Percentiles rank a stretch among this genome's conserved stretches.
phyloP scores from a whole-genome alignment of 1,140 invertebrate species.

The Drosophila willistoni region DNA sequence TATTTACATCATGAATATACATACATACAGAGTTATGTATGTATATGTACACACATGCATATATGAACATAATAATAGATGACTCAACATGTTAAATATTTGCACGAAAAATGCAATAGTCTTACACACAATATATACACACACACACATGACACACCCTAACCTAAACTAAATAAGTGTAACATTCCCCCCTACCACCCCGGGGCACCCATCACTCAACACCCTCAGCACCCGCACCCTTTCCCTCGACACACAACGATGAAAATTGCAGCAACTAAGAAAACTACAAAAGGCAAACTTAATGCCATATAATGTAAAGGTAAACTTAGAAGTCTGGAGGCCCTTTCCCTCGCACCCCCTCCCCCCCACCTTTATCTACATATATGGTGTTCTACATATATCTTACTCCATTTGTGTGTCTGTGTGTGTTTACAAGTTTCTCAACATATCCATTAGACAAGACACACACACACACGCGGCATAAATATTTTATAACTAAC shows the following conservation, averaged over 20 bases:
- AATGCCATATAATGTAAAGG: slow-evolving; percentile 60
- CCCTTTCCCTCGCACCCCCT: background rate
- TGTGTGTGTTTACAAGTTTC: slow-evolving; percentile 61
- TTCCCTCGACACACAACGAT: slow-evolving; percentile 6
- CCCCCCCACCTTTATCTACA: no score
- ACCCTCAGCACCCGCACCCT: background rate
- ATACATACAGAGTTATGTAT: no score
- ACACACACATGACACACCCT: slow-evolving; percentile 45
- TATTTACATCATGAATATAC: background rate
- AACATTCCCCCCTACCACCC: background rate
- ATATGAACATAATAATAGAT: background rate
- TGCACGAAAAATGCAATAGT: slow-evolving; percentile 30
- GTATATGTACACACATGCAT: no score
- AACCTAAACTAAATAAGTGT: slow-evolving; percentile 13
- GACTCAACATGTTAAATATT: slow-evolving; percentile 24
- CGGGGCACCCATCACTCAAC: background rate
- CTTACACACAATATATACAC: background rate
- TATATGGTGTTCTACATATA: background rate
- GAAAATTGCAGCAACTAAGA: slow-evolving; percentile 40
- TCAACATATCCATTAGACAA: slow-evolving; percentile 73
- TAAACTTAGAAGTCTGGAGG: slow-evolving; percentile 48
- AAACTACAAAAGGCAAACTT: slow-evolving; percentile 43
- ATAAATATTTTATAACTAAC: slow-evolving; percentile 75
- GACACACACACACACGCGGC: slow-evolving; percentile 31
- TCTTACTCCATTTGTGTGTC: background rate